Conservation (phyloP, 2,888 invertebrate genomes). For the Anthophora plumipes region DNA sequence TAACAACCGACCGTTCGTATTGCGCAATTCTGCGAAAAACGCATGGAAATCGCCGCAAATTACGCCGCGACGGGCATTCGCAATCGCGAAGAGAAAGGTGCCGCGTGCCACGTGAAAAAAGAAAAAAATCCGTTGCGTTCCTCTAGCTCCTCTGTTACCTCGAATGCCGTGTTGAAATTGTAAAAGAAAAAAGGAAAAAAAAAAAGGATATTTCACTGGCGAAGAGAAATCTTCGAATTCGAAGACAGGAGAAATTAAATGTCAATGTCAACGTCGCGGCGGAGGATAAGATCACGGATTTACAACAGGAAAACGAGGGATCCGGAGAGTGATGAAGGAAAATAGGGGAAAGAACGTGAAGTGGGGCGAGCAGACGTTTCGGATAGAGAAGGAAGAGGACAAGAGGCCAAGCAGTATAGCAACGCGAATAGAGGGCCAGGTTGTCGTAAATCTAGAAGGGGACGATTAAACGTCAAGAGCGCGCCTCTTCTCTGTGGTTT, state of each 20-base stretch:
- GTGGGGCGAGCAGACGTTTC: slow-evolving; percentile 40
- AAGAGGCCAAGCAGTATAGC: slow-evolving; percentile 69
- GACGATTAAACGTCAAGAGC: slow-evolving; percentile 82
- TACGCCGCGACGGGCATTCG: slow-evolving; percentile 37
- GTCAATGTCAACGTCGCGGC: neutral
- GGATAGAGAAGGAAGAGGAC: slow-evolving; percentile 35
- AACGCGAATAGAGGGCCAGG: slow-evolving; percentile 70
- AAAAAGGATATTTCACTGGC: neutral
- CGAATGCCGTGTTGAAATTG: neutral
- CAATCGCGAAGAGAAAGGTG: slow-evolving; percentile 53
- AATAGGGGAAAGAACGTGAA: slow-evolving; percentile 67
- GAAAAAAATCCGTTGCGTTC: slow-evolving; percentile 23
- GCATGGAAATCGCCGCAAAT: slow-evolving; percentile 39
- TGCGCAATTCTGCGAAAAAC: slow-evolving; percentile 50
- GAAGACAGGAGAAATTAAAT: neutral
- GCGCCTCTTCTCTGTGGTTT: slow-evolving; percentile 68
- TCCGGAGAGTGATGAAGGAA: neutral
- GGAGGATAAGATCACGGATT: slow-evolving; percentile 26
- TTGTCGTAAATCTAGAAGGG: slow-evolving; percentile 81
- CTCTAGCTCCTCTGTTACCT: slow-evolving; percentile 8
- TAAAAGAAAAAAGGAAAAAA: neutral
- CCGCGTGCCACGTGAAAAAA: slow-evolving; percentile 8
- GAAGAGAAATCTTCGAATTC: neutral
- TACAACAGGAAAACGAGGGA: slow-evolving; percentile 16
- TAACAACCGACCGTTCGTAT: slow-evolving; percentile 9